Evolutionary conservation across 2,113 vertebrate genomes (phyloP), one percentile per base, ranked within the genome.

Genomic region (Sigmodon hispidus): DNA sequence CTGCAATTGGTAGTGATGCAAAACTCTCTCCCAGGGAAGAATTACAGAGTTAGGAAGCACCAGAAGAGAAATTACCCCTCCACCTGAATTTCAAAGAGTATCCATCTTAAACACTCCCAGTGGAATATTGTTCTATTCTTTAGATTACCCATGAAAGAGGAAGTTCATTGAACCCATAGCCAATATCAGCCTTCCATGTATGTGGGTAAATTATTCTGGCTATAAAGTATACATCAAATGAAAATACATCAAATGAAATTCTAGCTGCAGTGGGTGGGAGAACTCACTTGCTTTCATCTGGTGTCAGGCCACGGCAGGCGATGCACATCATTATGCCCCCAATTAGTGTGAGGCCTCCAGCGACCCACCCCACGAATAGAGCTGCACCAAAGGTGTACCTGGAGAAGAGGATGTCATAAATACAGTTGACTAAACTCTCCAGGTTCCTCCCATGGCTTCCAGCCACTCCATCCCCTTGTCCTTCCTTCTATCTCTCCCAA

Each of bases 311-410:
- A 79, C 98, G 98, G 96, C 99, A 99, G 95, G 99, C 99, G 10
- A 99, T 96, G 93, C 99, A 99, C 99, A 99, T 98, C 98, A 99
- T 96, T 91, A 99, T 93, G 0, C 99, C 99, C 40, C 99, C 99
- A 13, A 99, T 94, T 0, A 99, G 90, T 24, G 99, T 96, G 97
- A 99, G 95, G 65, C 99, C 99, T 1, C 98, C 99, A 0, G 99
- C 99, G 0, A 99, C 98, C 99, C 99, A 99, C n/a, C 99, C 99
- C 3, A 99, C 99, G 0, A 99, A 99, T 31, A 99, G 98, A 80
- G 99, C 99, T 0, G 99, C 97, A 29, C 99, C 99, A 61, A 99
- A 99, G 2, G 99, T 99, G 96, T 99, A 99, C 98, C 99, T 99
- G 95, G n/a, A 96, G 72, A 73, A 88, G 4, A 94, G 69, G 94